phyloP scores from a whole-genome alignment of 2,797 vertebrate species.

The Todus mexicanus region DNA sequence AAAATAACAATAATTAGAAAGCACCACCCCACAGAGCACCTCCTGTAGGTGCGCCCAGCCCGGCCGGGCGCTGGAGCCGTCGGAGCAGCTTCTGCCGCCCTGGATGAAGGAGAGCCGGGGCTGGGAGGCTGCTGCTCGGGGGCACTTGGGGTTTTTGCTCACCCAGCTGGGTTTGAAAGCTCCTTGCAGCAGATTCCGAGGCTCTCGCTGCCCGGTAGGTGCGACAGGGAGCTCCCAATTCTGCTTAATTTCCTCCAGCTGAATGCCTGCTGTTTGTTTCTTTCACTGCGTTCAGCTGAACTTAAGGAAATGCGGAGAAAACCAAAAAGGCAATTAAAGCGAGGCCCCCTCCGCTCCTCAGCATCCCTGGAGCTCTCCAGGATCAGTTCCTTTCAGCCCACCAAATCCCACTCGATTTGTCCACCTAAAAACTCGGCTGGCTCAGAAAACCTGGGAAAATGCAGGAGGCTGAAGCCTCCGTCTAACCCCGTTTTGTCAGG shows the following conservation, averaged over 20 bases:
- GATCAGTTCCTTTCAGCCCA: accelerated
- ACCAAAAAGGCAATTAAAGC: neutral
- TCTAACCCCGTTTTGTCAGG: slow-evolving; percentile 53
- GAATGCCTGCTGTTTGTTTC: neutral
- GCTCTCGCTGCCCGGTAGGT: neutral
- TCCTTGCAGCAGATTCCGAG: neutral
- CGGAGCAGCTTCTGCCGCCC: neutral
- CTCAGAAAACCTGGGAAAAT: slow-evolving; percentile 12
- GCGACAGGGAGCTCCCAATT: neutral
- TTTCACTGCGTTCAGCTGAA: neutral
- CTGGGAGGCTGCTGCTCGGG: neutral
- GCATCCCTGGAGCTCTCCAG: neutral
- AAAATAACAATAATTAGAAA: neutral
- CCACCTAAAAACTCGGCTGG: neutral
- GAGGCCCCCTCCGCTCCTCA: neutral
- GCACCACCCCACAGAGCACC: neutral
- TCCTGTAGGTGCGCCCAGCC: neutral
- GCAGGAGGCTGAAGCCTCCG: neutral
- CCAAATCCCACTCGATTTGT: neutral
- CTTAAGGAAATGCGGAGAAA: neutral
- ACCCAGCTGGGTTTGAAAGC: neutral
- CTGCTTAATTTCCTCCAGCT: neutral
- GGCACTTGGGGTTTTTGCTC: neutral
- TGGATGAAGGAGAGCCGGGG: neutral
- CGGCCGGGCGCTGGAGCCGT: neutral